phyloP scores from a whole-genome alignment of 2,888 invertebrate genomes.

The Cepaea hortensis region DNA sequence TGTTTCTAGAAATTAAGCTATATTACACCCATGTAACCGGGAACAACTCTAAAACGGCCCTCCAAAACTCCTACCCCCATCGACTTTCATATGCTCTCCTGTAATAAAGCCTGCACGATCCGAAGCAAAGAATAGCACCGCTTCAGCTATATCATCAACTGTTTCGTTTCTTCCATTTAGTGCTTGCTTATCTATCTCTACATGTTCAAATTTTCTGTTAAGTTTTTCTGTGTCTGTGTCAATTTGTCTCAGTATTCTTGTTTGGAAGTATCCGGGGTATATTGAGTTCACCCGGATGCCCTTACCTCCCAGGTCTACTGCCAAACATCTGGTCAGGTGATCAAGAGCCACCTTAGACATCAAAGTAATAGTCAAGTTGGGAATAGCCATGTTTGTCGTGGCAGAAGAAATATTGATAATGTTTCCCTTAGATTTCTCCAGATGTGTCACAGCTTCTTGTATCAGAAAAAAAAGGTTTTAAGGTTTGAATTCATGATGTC shows the following conservation, averaged over 20 bases:
- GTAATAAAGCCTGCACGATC: conserved; percentile 10
- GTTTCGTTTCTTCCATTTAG: neutral
- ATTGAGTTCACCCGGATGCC: no score
- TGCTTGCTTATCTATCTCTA: neutral
- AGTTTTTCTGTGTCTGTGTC: no score
- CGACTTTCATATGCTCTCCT: conserved; percentile 6
- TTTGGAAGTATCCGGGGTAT: neutral
- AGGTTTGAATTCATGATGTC: conserved; percentile 36
- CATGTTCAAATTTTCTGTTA: neutral
- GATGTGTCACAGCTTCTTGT: conserved; percentile 40
- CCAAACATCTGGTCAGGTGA: conserved; percentile 27
- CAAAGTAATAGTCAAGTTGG: neutral
- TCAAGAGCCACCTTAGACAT: conserved; percentile 31
- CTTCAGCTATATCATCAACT: conserved; percentile 18
- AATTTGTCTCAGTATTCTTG: neutral
- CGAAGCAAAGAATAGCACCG: conserved; percentile 5
- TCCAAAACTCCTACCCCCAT: neutral
- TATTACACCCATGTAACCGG: no score
- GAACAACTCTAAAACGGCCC: neutral
- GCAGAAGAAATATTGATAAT: conserved; percentile 34
- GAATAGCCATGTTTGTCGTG: neutral
- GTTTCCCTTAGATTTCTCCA: conserved; percentile 32
- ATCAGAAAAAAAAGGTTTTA: conserved; percentile 33
- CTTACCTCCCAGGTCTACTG: neutral
- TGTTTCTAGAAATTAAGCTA: no score